Evolutionary conservation across 1,140 invertebrate species (phyloP).

Genomic region (Aphidius ervi): DNA sequence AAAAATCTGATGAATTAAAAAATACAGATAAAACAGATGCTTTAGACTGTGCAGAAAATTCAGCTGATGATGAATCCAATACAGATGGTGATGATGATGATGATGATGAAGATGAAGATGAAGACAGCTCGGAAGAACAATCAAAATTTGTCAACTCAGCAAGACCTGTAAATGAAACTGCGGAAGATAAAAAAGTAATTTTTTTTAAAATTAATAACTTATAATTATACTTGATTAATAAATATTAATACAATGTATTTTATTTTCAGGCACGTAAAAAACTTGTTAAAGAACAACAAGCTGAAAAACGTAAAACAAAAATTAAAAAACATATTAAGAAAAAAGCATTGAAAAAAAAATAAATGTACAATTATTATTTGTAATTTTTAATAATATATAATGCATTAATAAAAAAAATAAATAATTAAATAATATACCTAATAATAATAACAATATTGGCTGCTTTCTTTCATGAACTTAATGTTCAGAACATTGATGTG

Average conservation of each 20-base stretch:
- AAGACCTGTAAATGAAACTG: conserved; percentile 81
- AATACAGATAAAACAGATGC: conserved; percentile 42
- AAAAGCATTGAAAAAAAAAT: conserved; percentile 64
- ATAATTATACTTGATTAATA: conserved; percentile 11
- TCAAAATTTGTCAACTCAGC: conserved; percentile 65
- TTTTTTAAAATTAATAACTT: conserved; percentile 6
- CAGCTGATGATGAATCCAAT: conserved; percentile 30
- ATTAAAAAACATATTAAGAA: conserved; percentile 97
- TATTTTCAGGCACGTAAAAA: conserved; percentile 69
- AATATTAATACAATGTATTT: conserved; percentile 11
- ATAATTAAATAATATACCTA: too few species aligned
- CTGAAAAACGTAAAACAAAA: conserved; percentile 89
- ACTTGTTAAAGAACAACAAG: conserved; percentile 78
- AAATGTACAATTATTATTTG: too few species aligned
- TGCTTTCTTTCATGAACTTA: too few species aligned
- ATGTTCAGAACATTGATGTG: too few species aligned
- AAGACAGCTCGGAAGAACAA: conserved; percentile 47
- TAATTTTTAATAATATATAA: too few species aligned
- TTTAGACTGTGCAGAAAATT: conserved; percentile 43
- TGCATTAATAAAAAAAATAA: too few species aligned
- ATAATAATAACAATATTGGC: too few species aligned
- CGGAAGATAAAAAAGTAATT: conserved; percentile 74
- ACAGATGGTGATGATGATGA: conserved; percentile 34
- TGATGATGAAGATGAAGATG: conserved; percentile 46
- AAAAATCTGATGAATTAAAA: conserved; percentile 47